Evolutionary conservation across 1,140 invertebrate genomes (phyloP).

Genomic region (Homarus americanus): DNA sequence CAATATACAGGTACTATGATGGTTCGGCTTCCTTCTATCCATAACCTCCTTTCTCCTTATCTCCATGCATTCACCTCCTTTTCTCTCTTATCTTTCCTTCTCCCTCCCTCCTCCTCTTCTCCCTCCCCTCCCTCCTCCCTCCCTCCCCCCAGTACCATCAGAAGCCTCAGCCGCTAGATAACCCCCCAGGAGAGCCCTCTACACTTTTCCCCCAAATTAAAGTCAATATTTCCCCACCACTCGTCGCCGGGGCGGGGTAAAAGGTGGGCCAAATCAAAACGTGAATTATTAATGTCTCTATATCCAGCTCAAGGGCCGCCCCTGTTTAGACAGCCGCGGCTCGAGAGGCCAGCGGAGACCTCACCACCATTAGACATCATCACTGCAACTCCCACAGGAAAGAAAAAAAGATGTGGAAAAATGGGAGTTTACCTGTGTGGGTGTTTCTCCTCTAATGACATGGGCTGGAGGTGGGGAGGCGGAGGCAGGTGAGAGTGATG

Average conservation of each 20-base stretch:
- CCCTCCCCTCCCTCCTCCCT: not conserved
- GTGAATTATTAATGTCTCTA: conserved; percentile 14
- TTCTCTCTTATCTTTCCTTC: not conserved
- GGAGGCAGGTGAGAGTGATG: not conserved
- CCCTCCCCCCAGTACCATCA: not conserved
- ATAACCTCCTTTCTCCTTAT: not conserved
- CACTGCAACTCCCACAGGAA: not conserved
- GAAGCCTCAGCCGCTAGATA: not conserved
- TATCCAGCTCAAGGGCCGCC: not conserved
- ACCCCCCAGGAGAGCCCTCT: not conserved
- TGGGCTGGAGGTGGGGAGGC: not conserved
- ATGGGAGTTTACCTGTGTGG: not conserved
- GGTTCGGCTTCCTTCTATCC: not conserved
- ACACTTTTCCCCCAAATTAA: conserved; percentile 18
- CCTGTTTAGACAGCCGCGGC: not conserved
- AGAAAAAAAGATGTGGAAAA: not conserved
- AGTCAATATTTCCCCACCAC: conserved; percentile 17
- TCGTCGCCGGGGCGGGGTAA: conserved; percentile 2
- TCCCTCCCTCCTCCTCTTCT: not conserved
- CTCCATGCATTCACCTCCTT: too few species aligned
- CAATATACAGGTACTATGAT: not conserved
- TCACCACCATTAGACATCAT: not conserved
- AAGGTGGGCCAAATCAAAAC: conserved; percentile 1
- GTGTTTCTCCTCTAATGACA: not conserved
- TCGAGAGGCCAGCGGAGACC: not conserved